Evolutionary conservation across 2,113 vertebrate species (phyloP).

Genomic region (Arenaria interpres): DNA sequence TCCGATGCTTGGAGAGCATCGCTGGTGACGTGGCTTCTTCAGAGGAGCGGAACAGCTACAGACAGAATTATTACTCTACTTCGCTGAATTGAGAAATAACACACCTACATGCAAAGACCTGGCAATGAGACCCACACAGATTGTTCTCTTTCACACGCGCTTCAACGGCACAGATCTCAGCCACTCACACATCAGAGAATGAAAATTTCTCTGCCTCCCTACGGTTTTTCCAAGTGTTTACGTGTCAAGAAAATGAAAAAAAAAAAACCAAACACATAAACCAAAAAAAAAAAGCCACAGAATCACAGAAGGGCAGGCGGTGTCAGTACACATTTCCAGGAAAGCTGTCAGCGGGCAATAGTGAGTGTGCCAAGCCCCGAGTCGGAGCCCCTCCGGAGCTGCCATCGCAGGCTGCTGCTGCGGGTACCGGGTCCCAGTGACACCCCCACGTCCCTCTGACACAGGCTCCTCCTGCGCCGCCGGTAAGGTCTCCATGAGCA

Average conservation of each 20-base stretch:
- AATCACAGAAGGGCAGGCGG: neutral
- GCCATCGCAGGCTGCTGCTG: neutral
- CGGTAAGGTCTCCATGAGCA: neutral
- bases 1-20: neutral
- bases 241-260: neutral
- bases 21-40: neutral
- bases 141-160: neutral
- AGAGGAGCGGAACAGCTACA: neutral
- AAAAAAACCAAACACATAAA: neutral
- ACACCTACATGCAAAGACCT: neutral
- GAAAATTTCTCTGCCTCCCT: neutral
- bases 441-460: neutral
- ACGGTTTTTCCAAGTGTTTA: neutral
- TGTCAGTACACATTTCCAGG: neutral
- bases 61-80: neutral
- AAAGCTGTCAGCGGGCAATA: neutral
- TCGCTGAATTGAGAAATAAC: neutral
- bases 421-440: neutral
- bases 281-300: neutral
- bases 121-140: neutral
- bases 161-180: neutral
- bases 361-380: accelerated
- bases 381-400: neutral
- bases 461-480: accelerated
- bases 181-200: neutral